A percentile compares a stretch with the other conserved stretches of the same genome.
Evolutionary conservation across 2,113 vertebrate species (phyloP).

Genomic region (Percopsis transmontana): DNA sequence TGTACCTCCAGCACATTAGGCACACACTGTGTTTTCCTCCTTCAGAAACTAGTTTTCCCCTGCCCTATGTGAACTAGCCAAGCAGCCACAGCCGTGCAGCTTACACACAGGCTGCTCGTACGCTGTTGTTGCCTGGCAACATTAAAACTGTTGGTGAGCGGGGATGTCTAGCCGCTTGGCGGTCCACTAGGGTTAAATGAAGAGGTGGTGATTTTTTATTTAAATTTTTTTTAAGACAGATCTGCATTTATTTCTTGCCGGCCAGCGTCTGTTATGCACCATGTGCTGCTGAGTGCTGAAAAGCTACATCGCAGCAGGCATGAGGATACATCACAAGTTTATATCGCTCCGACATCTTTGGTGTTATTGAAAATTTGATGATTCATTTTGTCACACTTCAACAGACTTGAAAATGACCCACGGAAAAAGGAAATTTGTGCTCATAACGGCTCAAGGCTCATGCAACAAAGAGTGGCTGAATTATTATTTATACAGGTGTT

Average conservation of each 20-base stretch:
- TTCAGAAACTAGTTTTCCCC: conserved; percentile 45
- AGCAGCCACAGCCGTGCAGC: conserved; percentile 36
- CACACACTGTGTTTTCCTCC: conserved; percentile 19
- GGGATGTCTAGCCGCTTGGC: conserved; percentile 38
- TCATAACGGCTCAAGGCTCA: neutral
- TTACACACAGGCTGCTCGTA: conserved; percentile 27
- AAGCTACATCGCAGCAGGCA: neutral
- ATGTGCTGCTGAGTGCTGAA: neutral
- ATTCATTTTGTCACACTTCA: no score
- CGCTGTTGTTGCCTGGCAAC: conserved; percentile 72
- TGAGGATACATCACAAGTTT: no score
- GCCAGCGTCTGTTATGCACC: neutral
- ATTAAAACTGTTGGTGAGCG: conserved; percentile 61
- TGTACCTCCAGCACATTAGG: neutral
- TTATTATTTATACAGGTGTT: conserved; percentile 10
- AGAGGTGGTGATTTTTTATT: conserved; percentile 19
- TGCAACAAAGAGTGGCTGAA: neutral
- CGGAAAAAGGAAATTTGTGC: neutral
- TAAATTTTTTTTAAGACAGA: conserved; percentile 11
- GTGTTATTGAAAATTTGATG: no score
- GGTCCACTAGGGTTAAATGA: conserved; percentile 52
- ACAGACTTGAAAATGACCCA: neutral
- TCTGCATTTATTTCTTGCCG: conserved; percentile 12
- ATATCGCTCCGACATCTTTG: neutral
- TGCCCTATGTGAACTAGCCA: conserved; percentile 51